Evolutionary conservation across 2,113 vertebrate species (phyloP).

Genomic region (Syngnathus floridae): DNA sequence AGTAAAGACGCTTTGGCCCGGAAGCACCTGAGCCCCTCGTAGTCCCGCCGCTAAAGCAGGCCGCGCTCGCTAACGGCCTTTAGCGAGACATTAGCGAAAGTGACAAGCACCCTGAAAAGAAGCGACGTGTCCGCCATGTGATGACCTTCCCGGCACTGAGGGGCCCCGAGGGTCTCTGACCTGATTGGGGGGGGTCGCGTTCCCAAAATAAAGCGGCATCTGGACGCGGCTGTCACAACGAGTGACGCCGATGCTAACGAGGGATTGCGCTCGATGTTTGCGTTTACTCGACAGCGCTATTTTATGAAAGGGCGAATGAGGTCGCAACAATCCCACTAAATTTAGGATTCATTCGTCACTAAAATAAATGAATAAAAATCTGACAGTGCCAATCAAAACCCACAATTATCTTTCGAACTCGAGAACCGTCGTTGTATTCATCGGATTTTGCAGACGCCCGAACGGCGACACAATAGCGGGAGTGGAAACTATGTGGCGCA

Average conservation of each 20-base stretch:
- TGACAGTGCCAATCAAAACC: too few species aligned
- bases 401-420: neutral
- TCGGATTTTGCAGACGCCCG: neutral
- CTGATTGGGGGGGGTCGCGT: neutral
- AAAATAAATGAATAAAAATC: neutral
- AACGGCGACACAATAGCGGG: constrained; percentile 9
- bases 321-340: neutral
- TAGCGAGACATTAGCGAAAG: constrained; percentile 30
- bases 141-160: constrained; percentile 18
- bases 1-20: constrained; percentile 6
- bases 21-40: constrained; percentile 42
- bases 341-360: neutral
- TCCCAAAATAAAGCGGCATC: constrained; percentile 26
- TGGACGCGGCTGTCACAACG: constrained; percentile 25
- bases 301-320: neutral
- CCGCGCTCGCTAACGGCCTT: constrained; percentile 29
- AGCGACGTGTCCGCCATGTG: constrained; percentile 28
- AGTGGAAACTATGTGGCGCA: constrained; percentile 41
- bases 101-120: constrained; percentile 23
- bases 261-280: constrained; percentile 16
- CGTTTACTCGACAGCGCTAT: constrained; percentile 3
- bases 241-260: constrained; percentile 40
- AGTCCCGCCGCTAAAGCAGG: constrained; percentile 5
- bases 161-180: neutral
- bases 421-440: neutral